These are phyloP conservation scores for Scaptomyza reducta DNA, from an alignment of 2,888 invertebrate genomes.

Conservation along the genomic window DNA sequence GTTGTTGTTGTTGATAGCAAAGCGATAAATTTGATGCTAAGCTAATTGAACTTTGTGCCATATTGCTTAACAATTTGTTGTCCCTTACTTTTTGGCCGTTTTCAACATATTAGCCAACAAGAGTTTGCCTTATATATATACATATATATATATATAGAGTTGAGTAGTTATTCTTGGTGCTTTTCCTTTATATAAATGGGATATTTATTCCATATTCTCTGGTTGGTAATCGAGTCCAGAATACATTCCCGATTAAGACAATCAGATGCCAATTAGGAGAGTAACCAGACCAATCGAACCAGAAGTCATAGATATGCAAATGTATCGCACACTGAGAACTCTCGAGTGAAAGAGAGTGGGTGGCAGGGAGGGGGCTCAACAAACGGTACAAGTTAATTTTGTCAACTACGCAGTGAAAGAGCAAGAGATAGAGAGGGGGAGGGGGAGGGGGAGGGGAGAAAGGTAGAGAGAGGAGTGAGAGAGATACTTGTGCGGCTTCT, in stretches of 20 bases:
- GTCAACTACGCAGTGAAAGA: conserved; percentile 46
- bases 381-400: conserved; percentile 59
- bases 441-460: not conserved
- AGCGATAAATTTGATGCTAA: not conserved
- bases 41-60: not conserved
- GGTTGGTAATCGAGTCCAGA: conserved; percentile 5
- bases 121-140: no score
- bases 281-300: conserved; percentile 23
- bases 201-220: no score
- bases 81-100: no score
- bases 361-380: not conserved
- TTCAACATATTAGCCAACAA: no score
- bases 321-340: no score
- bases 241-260: conserved; percentile 20
- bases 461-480: not conserved
- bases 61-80: no score
- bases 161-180: no score
- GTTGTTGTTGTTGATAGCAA: not conserved
- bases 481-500: conserved; percentile 59
- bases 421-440: conserved; percentile 4
- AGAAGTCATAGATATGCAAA: conserved; percentile 39
- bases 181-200: no score
- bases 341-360: no score
- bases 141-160: no score
- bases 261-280: conserved; percentile 44